Base-by-base conservation (phyloP, 1,140 invertebrate species). In the Drosophila serrata region DNA sequence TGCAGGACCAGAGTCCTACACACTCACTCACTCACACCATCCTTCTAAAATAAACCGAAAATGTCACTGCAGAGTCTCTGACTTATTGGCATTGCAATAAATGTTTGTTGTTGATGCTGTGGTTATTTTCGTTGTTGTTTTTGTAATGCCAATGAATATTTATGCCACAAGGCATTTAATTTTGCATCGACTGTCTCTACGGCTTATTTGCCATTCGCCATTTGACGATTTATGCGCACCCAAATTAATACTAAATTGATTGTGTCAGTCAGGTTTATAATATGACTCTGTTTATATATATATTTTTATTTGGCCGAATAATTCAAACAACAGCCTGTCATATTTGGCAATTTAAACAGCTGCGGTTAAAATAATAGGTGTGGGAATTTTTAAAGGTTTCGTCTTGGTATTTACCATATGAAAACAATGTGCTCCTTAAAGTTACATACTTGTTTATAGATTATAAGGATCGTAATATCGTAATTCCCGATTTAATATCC, bases 221-320 rank as follows among this genome's bases (percentile, higher is more conserved):
- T 58, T 76, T 56, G 45, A 57, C 63, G 69, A 87, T 86, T 87
- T 86, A 82, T 87, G 75, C 76, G 56, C 53, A 46, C 39, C 43
- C 53, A 88, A 88, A 84, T 87, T 87, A 87, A 87, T 88, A 84
- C 84, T 64, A 88, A 82, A 88, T 88, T 84, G 84, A 87, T 87
- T 88, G 80, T 80, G 82, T 63, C 73, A 64, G 65, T 63, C 73
- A 61, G 65, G 42, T 58, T 57, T 55, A 75, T 62, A 75, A 65
- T 64, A 75, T 31, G 43, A 15, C 35, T 58, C 8, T 57, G 17
- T 62, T 31, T 70, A 39, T 49, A 29, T 59, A n/a, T 59, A 29
- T 59, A n/a, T 59, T 68, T 72, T 37, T 59, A 33, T 49, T 40
- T 17, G 13, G n/a, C 12, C 35, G 24, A 72, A 59, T 73, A 59